Evolutionary conservation across 2,797 vertebrate species (phyloP), one percentile per base, ranked within the genome.

Genomic region (Poecilia wingei): DNA sequence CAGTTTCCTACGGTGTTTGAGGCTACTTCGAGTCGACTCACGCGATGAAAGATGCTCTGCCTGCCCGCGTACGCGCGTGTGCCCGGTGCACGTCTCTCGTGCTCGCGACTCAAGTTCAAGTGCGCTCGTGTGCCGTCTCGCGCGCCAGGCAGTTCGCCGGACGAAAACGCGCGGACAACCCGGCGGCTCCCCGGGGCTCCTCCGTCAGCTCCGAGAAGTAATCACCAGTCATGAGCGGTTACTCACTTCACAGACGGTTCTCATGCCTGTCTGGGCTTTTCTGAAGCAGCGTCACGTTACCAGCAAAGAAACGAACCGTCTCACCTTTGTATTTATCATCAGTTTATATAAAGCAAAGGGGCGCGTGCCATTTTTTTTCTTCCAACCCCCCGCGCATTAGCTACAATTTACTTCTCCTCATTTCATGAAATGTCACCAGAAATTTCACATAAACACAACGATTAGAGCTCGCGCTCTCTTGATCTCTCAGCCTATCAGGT

Each of bases 61-160:
- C 95, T 95, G 95, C 96, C 95, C 90, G 94, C 91, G 88, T 96
- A 96, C 94, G 95, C 95, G 96, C 64, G 79, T 10, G 68, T 51
- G 18, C 49, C 49, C 49, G 6, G 49, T 22, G 49, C 18, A 51
- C 20, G 20, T 18, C 6, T 49, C 20, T 2, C 49, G 49, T 22
- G 49, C 49, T 51, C 49, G 49, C 20, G 96, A 96, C 96, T 97
- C 96, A 97, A 97, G 97, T 98, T 98, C 97, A 98, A 98, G 97
- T 97, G 94, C 95, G 96, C 95, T 96, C 96, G 96, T 97, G 97
- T 97, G 97, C 96, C 96, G 97, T 96, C 96, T 96, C 69, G 25
- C 77, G 95, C 95, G 95, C 95, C 95, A 79, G 57, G 61, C 78
- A 92, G 41, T 39, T 51, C 39, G 66, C 66, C n/a, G 66, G 66